Evolutionary conservation across 2,888 invertebrate genomes (phyloP), one percentile per base, ranked within the genome.

Genomic region (Sarcophaga rosellei): DNA sequence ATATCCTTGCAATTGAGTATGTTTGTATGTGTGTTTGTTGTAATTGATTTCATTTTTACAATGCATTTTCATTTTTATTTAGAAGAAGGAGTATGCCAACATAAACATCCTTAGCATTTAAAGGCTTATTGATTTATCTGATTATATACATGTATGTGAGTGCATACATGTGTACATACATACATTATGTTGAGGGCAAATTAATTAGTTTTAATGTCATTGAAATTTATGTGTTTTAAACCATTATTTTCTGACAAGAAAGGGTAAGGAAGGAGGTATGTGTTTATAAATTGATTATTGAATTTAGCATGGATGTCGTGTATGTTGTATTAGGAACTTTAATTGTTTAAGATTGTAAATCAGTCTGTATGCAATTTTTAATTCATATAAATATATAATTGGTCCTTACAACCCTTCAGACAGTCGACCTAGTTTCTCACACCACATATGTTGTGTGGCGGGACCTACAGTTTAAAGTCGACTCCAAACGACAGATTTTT

Each of bases 121-220:
- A 82, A 70, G 59, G 79, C 79, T 65, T 75, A 84, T 84, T 86
- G 86, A 86, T 84, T 84, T 86, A 84, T 86, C 78, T 81, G 84
- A 86, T 86, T 84, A 72, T 84, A 78, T 47, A 17, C 4, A 2
- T 53, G 53, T 15, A 72, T 66, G 8, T 35, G 35, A 35, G 35
- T 10, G 10, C 35, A 2, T 1, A 8, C 25, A 6, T 35, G 8
- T 35, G 35, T 35, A 35, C 35, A 35, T 35, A 35, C 8, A 10
- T 35, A 86, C 68, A 84, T 86, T 84, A 70, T 68, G 81, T 61
- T 78, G 66, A 84, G 86, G 81, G 75, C 84, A 86, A 81, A 86
- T 86, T 86, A 86, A 86, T 86, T 86, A 81, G 84, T 84, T 86
- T 77, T 70, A 86, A 78, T 86, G 77, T 69, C 74, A 81, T 69